Evolutionary conservation across 2,113 vertebrate genomes (phyloP).

Genomic region (human (Homo sapiens)): GRCh38 chr14:30218001-30218500

Average conservation of each 20-base stretch:
- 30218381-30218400: not conserved
- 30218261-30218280: no score
- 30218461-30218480: conserved; percentile 27
- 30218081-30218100: not conserved
- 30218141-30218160: no score
- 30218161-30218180: no score
- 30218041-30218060: not conserved
- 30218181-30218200: no score
- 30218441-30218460: not conserved
- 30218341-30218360: not conserved
- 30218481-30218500: not conserved
- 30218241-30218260: no score
- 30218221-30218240: no score
- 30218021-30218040: not conserved
- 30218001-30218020: not conserved
- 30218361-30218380: not conserved
- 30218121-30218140: no score
- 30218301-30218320: not conserved
- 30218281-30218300: not conserved
- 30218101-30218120: no score
- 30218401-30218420: not conserved
- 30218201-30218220: no score
- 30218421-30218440: not conserved
- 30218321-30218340: not conserved
- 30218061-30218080: not conserved